Conservation (phyloP, 2,113 vertebrate genomes). For the human region DNA sequence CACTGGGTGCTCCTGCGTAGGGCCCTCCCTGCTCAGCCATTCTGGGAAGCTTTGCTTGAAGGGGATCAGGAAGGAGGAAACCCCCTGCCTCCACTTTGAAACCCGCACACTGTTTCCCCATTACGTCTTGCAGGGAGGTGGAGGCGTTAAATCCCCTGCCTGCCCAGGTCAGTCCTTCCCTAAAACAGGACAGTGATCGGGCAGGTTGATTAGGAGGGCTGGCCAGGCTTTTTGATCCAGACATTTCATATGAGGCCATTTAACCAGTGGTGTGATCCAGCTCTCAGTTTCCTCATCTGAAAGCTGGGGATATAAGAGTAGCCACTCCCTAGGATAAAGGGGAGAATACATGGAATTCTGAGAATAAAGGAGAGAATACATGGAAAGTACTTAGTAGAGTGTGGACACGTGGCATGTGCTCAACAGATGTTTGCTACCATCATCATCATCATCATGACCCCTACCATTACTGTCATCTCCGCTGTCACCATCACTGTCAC, state of each 20-base stretch:
- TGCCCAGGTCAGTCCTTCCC: not conserved
- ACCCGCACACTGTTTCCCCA: fast-evolving
- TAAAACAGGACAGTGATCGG: fast-evolving
- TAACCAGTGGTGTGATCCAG: not conserved
- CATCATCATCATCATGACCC: fast-evolving
- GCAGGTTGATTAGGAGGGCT: fast-evolving
- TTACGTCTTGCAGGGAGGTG: too few relatives aligned
- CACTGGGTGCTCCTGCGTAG: too few relatives aligned
- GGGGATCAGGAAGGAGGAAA: not conserved
- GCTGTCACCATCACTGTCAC: fast-evolving
- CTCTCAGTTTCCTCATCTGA: not conserved
- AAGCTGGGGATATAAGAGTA: not conserved
- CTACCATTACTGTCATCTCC: too few relatives aligned
- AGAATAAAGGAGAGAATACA: too few relatives aligned
- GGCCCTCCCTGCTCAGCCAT: not conserved
- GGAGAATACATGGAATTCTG: fast-evolving
- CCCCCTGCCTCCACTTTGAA: not conserved
- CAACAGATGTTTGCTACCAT: fast-evolving
- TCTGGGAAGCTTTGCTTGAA: not conserved
- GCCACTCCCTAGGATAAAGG: too few relatives aligned
- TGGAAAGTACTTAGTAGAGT: not conserved
- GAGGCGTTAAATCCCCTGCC: fast-evolving
- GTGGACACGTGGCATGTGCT: fast-evolving
- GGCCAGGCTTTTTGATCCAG: not conserved
- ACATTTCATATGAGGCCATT: not conserved